Conservation (phyloP, 2,113 vertebrate genomes). For the Gymnocephalus cernua region DNA sequence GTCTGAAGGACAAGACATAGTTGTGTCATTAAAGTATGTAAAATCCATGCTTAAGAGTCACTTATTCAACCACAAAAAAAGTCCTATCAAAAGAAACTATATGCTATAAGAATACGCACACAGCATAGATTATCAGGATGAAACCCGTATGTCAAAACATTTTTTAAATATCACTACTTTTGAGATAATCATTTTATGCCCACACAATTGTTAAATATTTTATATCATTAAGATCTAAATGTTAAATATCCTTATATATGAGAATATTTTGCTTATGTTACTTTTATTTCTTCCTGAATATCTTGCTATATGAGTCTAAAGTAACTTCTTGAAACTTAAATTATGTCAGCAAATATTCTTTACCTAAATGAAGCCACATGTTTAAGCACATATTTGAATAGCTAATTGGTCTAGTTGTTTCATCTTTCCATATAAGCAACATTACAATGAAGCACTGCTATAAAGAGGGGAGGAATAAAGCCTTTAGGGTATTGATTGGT, state of each 20-base stretch:
- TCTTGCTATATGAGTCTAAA: not conserved
- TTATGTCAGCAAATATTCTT: constrained; percentile 29
- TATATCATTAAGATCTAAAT: not conserved
- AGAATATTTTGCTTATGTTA: not conserved
- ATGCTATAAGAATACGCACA: not conserved
- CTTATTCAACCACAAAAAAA: not conserved
- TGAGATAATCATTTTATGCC: not conserved
- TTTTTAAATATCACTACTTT: not conserved
- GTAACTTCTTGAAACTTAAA: constrained; percentile 15
- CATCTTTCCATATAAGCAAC: constrained; percentile 15
- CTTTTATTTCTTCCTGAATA: not conserved
- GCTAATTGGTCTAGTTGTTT: constrained; percentile 24
- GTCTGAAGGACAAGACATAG: not conserved
- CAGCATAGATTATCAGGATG: not conserved
- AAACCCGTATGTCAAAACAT: not conserved
- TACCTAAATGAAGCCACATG: constrained; percentile 12
- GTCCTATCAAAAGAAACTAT: not conserved
- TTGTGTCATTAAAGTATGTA: not conserved
- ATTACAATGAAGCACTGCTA: not conserved
- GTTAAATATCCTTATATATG: not conserved
- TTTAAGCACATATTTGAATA: constrained; percentile 6
- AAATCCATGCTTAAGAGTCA: not conserved
- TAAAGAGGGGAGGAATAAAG: constrained; percentile 19
- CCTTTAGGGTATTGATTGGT: constrained; percentile 41
- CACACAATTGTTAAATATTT: not conserved